Conservation (phyloP, 1,140 invertebrate genomes). For the Atta cephalotes region DNA sequence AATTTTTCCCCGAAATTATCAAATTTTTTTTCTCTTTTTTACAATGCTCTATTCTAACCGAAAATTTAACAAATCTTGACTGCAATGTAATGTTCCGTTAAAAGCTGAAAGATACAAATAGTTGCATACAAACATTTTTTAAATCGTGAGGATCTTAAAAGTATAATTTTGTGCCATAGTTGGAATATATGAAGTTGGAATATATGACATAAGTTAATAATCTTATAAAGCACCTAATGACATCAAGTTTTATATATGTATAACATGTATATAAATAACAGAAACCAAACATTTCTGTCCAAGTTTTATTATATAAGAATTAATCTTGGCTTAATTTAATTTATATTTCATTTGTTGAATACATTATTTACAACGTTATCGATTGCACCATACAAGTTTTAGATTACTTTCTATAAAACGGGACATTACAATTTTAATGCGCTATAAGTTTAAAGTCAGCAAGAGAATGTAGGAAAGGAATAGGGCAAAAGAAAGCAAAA, state of each 20-base stretch:
- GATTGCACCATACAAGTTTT: slow-evolving; percentile 1
- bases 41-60: slow-evolving; percentile 56
- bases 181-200: background rate
- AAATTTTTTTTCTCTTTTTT: slow-evolving; percentile 55
- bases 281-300: background rate
- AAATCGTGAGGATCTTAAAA: background rate
- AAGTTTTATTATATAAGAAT: background rate
- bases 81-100: slow-evolving; percentile 58
- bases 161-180: background rate
- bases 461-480: slow-evolving; percentile 46
- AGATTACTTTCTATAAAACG: background rate
- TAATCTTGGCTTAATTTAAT: background rate
- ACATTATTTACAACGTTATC: background rate
- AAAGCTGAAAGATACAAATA: slow-evolving; percentile 14
- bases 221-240: background rate
- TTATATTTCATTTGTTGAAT: background rate
- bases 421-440: slow-evolving; percentile 51
- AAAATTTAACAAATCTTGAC: slow-evolving; percentile 19
- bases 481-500: slow-evolving; percentile 67
- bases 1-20: slow-evolving; percentile 55
- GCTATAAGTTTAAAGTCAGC: slow-evolving; percentile 32
- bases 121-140: background rate
- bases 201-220: background rate
- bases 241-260: background rate
- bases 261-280: background rate